Evolutionary conservation across 2,797 vertebrate genomes (phyloP).

Genomic region (Helicolenus hilgendorfi): DNA sequence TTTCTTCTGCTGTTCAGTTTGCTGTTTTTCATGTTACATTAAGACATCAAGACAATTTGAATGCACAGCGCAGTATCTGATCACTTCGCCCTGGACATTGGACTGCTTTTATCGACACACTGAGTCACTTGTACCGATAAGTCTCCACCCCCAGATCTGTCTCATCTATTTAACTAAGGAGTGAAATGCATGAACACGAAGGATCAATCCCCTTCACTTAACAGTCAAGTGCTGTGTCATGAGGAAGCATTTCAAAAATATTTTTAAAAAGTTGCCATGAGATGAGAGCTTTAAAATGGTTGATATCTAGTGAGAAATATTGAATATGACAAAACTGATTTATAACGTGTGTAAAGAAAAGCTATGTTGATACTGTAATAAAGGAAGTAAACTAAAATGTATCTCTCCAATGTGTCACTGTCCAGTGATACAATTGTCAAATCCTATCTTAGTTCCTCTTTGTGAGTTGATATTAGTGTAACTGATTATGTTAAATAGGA

Average conservation of each 20-base stretch:
- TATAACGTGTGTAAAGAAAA: neutral
- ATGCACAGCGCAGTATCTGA: neutral
- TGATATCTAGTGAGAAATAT: neutral
- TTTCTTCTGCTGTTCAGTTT: neutral
- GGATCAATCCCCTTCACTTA: neutral
- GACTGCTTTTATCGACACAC: conserved; percentile 15
- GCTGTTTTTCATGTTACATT: neutral
- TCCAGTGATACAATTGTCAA: too few relatives aligned
- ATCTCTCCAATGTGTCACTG: too few relatives aligned
- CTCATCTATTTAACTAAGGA: neutral
- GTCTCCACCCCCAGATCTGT: conserved; percentile 1
- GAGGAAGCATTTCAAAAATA: conserved; percentile 25
- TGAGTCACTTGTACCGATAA: conserved; percentile 22
- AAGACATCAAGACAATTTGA: neutral
- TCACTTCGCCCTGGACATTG: conserved; percentile 18
- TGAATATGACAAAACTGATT: neutral
- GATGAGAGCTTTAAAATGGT: neutral
- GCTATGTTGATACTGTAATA: neutral
- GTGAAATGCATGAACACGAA: neutral
- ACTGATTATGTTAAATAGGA: too few relatives aligned
- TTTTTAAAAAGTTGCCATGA: neutral
- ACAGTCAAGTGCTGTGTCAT: conserved; percentile 21
- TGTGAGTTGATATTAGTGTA: too few relatives aligned
- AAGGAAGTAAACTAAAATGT: neutral
- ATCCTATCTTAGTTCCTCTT: too few relatives aligned